Evolutionary conservation across 2,797 vertebrate species (phyloP), one percentile per base, ranked within the genome.

Genomic region (Echiichthys vipera): DNA sequence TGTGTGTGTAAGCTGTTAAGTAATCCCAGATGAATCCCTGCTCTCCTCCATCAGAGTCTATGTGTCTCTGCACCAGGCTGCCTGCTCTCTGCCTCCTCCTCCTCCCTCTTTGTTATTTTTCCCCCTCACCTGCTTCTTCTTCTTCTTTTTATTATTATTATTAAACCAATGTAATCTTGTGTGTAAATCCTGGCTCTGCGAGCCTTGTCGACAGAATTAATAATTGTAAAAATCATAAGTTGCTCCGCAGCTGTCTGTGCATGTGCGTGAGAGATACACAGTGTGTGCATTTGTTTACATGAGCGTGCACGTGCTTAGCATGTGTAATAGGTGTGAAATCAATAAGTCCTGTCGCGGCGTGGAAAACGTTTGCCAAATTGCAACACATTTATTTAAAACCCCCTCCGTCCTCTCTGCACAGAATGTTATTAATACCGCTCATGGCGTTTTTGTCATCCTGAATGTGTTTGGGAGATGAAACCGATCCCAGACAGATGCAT

Each of bases 11-110:
- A 93, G 69, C 88, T 91, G 90, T 92, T 92, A 92, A 92, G 91
- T 93, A 93, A 92, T 93, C 92, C 92, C 91, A 87, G 87, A 90
- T 92, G 91, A 92, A 90, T 91, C 91, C 85, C 79, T 65, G 85
- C 88, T 91, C 85, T 90, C 87, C 84, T 89, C 87, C 85, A 88
- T 91, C 91, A 90, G 81, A 83, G 78, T 88, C 83, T 81, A 64
- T 87, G 86, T 80, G 86, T 89, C 81, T 89, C 88, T 88, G 75
- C 83, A 88, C 83, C 84, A 84, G 84, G 69, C 87, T 78, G 76
- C 85, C 63, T 85, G 65, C 71, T 87, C 84, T 78, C 74, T 74
- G 77, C 74, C 72, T 80, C 42, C n/a, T 3, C 49, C 74, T 81
- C 79, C 69, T 71, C 78, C 76, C 5, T 8, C 64, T 57, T 70